These are phyloP conservation scores for Galeruca laticollis DNA, from an alignment of 2,888 invertebrate species.

Conservation along the genomic window DNA sequence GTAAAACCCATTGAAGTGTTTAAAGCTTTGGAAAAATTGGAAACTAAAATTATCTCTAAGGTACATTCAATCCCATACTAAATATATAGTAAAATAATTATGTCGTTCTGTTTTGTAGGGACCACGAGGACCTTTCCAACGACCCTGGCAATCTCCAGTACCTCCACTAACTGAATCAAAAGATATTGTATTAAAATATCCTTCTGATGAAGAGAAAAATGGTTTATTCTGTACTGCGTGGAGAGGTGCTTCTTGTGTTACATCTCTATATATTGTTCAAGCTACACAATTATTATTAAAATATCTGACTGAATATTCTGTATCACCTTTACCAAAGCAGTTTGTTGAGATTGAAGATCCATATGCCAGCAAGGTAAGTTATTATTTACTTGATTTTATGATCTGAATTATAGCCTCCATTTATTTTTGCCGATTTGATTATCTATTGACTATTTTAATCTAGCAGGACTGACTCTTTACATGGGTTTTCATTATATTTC, in stretches of 20 bases:
- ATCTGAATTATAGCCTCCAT: too few species aligned
- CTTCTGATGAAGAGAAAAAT: conserved; percentile 86
- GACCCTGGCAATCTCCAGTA: conserved; percentile 83
- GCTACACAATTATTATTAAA: conserved; percentile 79
- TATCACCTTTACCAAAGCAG: conserved; percentile 84
- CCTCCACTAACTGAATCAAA: conserved; percentile 73
- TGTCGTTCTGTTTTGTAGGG: conserved; percentile 61
- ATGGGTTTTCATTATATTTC: too few species aligned
- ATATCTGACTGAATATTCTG: conserved; percentile 88
- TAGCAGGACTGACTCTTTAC: too few species aligned
- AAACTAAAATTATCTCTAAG: conserved; percentile 80
- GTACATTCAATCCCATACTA: conserved; percentile 62
- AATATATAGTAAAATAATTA: conserved; percentile 13
- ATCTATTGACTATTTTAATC: too few species aligned
- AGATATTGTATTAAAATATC: conserved; percentile 75
- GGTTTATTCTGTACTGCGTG: conserved; percentile 84
- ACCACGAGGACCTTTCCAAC: conserved; percentile 71
- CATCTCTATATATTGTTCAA: conserved; percentile 72
- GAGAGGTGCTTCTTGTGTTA: conserved; percentile 80
- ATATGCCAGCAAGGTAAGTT: conserved; percentile 78
- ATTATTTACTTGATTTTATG: too few species aligned
- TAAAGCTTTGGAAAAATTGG: conserved; percentile 77
- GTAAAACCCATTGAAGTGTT: conserved; percentile 83
- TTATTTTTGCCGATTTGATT: too few species aligned
- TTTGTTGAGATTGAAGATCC: conserved; percentile 88